These are phyloP conservation scores for Fistularia commersonii DNA, from an alignment of 2,797 vertebrate species.

Conservation along the genomic window DNA sequence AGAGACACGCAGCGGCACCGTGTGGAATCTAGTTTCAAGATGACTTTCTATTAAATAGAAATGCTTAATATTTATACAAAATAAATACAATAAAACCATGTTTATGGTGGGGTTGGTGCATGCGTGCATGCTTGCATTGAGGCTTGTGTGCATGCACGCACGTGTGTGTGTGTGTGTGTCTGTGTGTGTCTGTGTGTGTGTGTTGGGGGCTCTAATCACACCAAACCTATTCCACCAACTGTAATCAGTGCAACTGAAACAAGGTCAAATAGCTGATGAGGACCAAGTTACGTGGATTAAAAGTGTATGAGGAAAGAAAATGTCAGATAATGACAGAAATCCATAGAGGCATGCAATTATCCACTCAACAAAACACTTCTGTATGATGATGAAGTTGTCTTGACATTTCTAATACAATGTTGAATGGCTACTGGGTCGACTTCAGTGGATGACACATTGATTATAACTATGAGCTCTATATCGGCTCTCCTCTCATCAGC, in stretches of 20 bases:
- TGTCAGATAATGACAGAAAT: constrained; percentile 25
- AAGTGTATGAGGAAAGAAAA: constrained; percentile 13
- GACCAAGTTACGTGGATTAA: constrained; percentile 6
- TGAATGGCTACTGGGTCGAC: constrained; percentile 37
- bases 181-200: too few species aligned
- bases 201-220: too few species aligned
- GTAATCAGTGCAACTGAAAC: not conserved
- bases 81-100: too few species aligned
- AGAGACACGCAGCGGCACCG: too few species aligned
- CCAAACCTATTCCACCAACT: too few species aligned
- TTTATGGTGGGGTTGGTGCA: too few species aligned
- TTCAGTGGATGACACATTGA: constrained; percentile 26
- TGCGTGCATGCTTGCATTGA: too few species aligned
- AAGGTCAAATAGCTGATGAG: not conserved
- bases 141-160: too few species aligned
- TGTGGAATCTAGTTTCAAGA: too few species aligned
- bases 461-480: constrained; percentile 9
- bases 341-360: constrained; percentile 17
- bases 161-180: too few species aligned
- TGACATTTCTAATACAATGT: constrained; percentile 22
- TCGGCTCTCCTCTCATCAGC: not conserved
- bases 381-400: constrained; percentile 17
- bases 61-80: too few species aligned
- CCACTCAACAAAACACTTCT: constrained; percentile 14
- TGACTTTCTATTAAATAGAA: too few species aligned